Evolutionary conservation across 2,888 invertebrate genomes (phyloP), one percentile per base, ranked within the genome.

Genomic region (Cerceris rybyensis): DNA sequence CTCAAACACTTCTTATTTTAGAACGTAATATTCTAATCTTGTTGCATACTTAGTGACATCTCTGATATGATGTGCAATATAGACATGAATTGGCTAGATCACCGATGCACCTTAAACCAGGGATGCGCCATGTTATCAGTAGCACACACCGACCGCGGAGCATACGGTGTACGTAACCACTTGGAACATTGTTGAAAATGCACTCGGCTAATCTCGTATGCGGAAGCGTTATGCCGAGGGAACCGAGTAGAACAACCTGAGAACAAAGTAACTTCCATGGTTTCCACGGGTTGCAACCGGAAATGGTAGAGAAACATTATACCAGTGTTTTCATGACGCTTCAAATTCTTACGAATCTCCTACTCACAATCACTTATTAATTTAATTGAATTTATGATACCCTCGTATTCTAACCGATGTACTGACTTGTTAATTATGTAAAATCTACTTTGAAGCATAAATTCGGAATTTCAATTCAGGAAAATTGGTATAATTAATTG

Each of bases 141-240:
- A 59, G 61, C 58, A 81, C 71, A 73, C 70, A 78, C 74, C 52
- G 65, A 43, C 13, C 54, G 59, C 70, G 65, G 28, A 28, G 41
- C 70, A 42, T 43, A 59, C 41, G 41, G 74, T 70, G 54, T 63
- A 50, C 52, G 55, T n/a, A 59, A 59, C 65, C 49, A 42, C 70
- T 65, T 70, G 59, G 72, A 52, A 63, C 78, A 70, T 57, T 55
- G 58, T 84, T 28, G 28, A 28, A 76, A 75, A 73, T 77, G 72
- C 80, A 75, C 57, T 69, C 58, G 72, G 71, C 73, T 82, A 84
- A 84, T 84, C 82, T 76, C 76, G 76, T 78, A 75, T 80, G 57
- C 75, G 77, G 69, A 71, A 77, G 64, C 73, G 54, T 66, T 66
- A 67, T 66, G 59, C 55, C 59, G 73, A 58, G 60, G 50, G 50